Percentiles rank a stretch among this genome's conserved stretches.
phyloP scores from a whole-genome alignment of 2,888 invertebrate genomes.

The Scaptomyza reducta region DNA sequence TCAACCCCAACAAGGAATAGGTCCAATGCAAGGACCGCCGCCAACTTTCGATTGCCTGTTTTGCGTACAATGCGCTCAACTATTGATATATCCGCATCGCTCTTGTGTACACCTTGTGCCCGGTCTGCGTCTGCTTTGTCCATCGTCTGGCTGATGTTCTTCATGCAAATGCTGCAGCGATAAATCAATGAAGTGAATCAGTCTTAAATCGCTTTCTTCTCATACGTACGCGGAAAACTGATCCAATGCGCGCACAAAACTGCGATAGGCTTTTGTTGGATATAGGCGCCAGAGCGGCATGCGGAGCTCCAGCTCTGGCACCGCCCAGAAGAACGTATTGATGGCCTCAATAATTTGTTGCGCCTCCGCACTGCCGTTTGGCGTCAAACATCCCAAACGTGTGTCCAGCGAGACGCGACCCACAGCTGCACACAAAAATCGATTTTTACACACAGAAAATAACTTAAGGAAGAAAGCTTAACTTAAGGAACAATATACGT shows the following conservation, averaged over 20 bases:
- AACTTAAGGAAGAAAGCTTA: neutral
- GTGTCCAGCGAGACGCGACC: constrained; percentile 92
- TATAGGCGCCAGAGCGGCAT: constrained; percentile 91
- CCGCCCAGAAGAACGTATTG: constrained; percentile 91
- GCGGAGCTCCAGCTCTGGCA: constrained; percentile 89
- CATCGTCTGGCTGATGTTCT: constrained; percentile 86
- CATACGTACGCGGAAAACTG: constrained; percentile 88
- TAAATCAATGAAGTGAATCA: constrained; percentile 29
- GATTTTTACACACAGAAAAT: constrained; percentile 1
- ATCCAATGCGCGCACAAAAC: constrained; percentile 89
- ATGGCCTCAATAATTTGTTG: constrained; percentile 91
- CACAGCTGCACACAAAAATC: constrained; percentile 86
- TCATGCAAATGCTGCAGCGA: constrained; percentile 85
- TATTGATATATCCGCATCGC: constrained; percentile 85
- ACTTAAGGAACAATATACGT: neutral
- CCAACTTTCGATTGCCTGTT: constrained; percentile 86
- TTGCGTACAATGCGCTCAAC: constrained; percentile 86
- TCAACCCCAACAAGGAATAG: constrained; percentile 92
- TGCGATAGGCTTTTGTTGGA: constrained; percentile 89
- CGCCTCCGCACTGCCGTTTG: constrained; percentile 87
- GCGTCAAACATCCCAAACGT: constrained; percentile 90
- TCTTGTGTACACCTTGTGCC: constrained; percentile 62
- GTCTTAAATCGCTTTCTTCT: neutral
- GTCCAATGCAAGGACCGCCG: constrained; percentile 90
- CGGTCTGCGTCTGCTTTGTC: constrained; percentile 83